phyloP scores from a whole-genome alignment of 2,797 vertebrate genomes.

The Halcyon chelicuti region DNA sequence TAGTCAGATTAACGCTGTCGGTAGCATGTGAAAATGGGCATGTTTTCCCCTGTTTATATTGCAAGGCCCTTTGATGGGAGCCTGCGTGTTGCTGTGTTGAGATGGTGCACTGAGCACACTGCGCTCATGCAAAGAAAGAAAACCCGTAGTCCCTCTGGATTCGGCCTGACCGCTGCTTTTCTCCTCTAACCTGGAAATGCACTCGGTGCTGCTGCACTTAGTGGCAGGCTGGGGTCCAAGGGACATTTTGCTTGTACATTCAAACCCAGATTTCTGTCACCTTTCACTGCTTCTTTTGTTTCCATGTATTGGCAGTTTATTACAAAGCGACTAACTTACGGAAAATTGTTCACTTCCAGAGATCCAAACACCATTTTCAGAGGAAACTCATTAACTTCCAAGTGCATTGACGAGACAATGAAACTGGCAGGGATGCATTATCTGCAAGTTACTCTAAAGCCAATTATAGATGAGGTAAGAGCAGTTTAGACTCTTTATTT shows the following conservation, averaged over 20 bases:
- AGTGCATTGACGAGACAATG: constrained; percentile 99
- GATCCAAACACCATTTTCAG: constrained; percentile 99
- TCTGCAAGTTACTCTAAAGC: constrained; percentile 95
- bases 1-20: not conserved
- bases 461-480: constrained; percentile 94
- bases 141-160: not conserved
- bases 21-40: not conserved
- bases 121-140: not conserved
- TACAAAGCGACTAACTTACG: constrained; percentile 13
- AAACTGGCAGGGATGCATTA: constrained; percentile 98
- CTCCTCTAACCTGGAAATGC: not conserved
- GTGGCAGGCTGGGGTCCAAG: not conserved
- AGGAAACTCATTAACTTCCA: constrained; percentile 96
- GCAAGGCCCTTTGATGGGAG: not conserved
- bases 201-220: not conserved
- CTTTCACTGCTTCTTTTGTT: not conserved
- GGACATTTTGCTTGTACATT: not conserved
- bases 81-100: not conserved
- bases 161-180: not conserved
- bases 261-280: not conserved
- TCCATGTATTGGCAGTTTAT: not conserved
- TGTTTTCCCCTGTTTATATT: not conserved
- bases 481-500: not conserved
- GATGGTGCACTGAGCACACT: not conserved
- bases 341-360: constrained; percentile 78